Base-by-base conservation (phyloP, 2,113 vertebrate genomes). In the Scalopus aquaticus region DNA sequence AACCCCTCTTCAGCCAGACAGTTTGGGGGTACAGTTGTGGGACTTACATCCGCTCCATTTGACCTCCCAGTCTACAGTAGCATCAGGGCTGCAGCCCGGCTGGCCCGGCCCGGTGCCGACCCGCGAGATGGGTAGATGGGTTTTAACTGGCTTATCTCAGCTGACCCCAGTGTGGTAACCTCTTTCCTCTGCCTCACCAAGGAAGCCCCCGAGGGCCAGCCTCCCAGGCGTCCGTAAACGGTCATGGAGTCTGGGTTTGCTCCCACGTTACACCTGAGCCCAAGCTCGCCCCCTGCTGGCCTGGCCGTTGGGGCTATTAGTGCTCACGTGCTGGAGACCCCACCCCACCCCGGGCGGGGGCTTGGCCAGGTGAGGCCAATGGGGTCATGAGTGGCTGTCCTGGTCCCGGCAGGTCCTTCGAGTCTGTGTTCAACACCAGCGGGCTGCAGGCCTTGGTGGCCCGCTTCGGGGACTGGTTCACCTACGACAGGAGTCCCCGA, bases 381-480 rank as follows among this genome's bases (percentile, higher is more conserved):
- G 4, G 13, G 20, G 5, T 37, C 0, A 1, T 7, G 37, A 83
- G 72, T 96, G 92, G 85, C 84, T 1, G 0, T 19, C 32, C 22
- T 58, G 11, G 9, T 86, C 54, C 85, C 6, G 0, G 2, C 94
- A 99, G 99, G 94, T 99, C 98, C 96, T 99, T 99, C 0, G 97
- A 98, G 77, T 93, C 98, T 5, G 98, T 99, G 96, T 99, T 99
- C 96, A 99, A 99, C 0, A 97, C 98, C 72, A 99, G 99, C 0
- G 99, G 99, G 78, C 97, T 97, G 90, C 98, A 93, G 30, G 98
- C 98, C 44, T 97, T 99, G 93, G 99, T 99, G 80, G 96, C 98
- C 96, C 98, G 98, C 80, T 99, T 98, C 0, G 99, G 99, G 0
- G 98, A 99, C 32, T 99, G 99, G 99, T 99, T 99, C 97, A 99